phyloP scores from a whole-genome alignment of 2,797 vertebrate genomes.

The Astyanax mexicanus region DNA sequence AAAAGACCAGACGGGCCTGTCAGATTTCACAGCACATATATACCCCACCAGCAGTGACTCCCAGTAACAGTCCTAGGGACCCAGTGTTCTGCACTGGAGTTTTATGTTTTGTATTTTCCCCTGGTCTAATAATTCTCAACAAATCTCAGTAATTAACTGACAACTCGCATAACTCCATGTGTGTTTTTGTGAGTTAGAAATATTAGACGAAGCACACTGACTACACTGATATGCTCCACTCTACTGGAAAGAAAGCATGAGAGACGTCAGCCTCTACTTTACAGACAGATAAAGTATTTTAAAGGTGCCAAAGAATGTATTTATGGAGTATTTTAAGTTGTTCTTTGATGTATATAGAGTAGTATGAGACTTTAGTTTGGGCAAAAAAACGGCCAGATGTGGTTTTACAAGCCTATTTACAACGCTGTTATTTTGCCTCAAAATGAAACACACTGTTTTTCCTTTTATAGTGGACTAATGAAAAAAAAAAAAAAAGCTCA shows the following conservation, averaged over 20 bases:
- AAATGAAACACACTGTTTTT: too few species aligned
- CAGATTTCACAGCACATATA: background rate
- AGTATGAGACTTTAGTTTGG: too few species aligned
- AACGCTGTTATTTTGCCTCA: too few species aligned
- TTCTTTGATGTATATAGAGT: too few species aligned
- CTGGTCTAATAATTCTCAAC: background rate
- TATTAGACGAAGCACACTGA: background rate
- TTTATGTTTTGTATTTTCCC: background rate
- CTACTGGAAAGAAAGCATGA: background rate
- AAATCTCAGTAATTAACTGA: background rate
- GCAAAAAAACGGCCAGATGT: too few species aligned
- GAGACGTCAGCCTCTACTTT: background rate
- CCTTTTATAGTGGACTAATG: too few species aligned
- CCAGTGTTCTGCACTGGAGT: background rate
- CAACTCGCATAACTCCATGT: background rate
- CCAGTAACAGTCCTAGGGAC: background rate
- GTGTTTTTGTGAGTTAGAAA: background rate
- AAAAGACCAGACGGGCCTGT: constrained; percentile 17
- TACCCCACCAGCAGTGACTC: constrained; percentile 6
- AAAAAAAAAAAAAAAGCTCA: too few species aligned
- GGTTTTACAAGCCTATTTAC: too few species aligned
- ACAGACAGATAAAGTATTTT: background rate
- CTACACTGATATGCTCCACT: too few species aligned
- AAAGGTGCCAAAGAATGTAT: background rate
- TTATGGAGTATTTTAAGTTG: background rate